Evolutionary conservation across 2,797 vertebrate genomes (phyloP), one percentile per base, ranked within the genome.

Genomic region (Rhinogobio ventralis): DNA sequence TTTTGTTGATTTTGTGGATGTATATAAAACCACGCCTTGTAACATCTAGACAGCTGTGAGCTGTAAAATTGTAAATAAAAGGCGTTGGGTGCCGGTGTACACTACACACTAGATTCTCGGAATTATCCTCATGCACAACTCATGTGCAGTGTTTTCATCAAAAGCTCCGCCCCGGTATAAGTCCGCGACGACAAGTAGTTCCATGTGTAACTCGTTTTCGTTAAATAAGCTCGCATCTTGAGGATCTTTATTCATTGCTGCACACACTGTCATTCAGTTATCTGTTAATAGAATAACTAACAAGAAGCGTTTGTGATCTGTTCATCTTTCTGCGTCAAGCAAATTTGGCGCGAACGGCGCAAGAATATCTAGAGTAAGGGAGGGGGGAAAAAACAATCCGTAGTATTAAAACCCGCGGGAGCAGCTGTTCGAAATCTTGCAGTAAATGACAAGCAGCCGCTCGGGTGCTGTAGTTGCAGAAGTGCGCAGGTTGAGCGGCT

Each of bases 291-390:
- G 1, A 20, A 46, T 6, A 17, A 55, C 46, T 20, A 72, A 67
- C 42, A 23, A 5, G 30, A 66, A 15, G 28, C 2, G 6, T 62
- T 51, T n/a, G 0, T 60, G n/a, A 7, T 33, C 6, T 17, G 2
- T 62, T 72, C 9, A 42, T 42, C 60, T 79, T 85, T 79, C 76
- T 85, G 67, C 85, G 86, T 57, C 64, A 39, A 57, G 42, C 4
- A 14, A 7, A 87, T 89, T 91, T 91, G 91, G 90, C 90, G 91
- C 87, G 91, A 92, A 92, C 19, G 76, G 89, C 85, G 90, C 62
- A 89, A 23, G 49, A 8, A 88, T 87, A 89, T 64, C 7, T 23
- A 1, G 76, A 82, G 76, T 67, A 76, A 75, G 30, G 39, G 23
- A 71, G 42, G 20, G 20, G 4, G n/a, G 5, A 20, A 62, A 83